Base-by-base conservation (phyloP, 1,140 invertebrate species). In the Galleria mellonella region DNA sequence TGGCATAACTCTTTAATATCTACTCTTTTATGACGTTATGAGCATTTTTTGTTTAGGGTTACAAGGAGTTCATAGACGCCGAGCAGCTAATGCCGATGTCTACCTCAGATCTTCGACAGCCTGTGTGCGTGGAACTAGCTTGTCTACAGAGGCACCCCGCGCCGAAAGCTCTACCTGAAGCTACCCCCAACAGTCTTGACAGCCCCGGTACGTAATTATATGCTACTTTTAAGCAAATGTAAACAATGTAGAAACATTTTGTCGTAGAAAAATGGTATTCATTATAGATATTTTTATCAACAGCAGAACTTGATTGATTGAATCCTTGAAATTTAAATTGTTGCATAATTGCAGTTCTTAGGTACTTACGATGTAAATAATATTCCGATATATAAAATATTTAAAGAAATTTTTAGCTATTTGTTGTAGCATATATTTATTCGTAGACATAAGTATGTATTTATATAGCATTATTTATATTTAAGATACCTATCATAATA, bases 11-110 rank as follows among this genome's bases (percentile, higher is more conserved):
- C 15, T 32, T 49, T 49, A 43, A 13, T 50, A 45, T 37, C 43
- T 10, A 40, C 17, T 17, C 44, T 43, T 45, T 41, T 30, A 9
- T 14, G 32, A n/a, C 15, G 32, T 23, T 23, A 23, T 6, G 6
- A 23, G 17, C 17, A 23, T 23, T 23, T 23, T 23, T 23, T 23
- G 17, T 45, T 29, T 86, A 96, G 92, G 94, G 94, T 58, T 95
- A 94, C 87, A 95, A 94, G 89, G 94, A 96, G 63, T 94, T 93
- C 87, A 92, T 93, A 61, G 94, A 96, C 78, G 93, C 94, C 9
- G 94, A 96, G 86, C 92, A 93, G 72, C 88, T 95, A 56, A 95
- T 95, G 91, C 93, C 93, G 29, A 89, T 94, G 64, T 87, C 92
- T 33, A 95, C 93, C 31, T 94, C 92, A 56, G 94, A 95, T 71